Conservation (phyloP, 2,888 invertebrate genomes). For the Spilarctia lutea region DNA sequence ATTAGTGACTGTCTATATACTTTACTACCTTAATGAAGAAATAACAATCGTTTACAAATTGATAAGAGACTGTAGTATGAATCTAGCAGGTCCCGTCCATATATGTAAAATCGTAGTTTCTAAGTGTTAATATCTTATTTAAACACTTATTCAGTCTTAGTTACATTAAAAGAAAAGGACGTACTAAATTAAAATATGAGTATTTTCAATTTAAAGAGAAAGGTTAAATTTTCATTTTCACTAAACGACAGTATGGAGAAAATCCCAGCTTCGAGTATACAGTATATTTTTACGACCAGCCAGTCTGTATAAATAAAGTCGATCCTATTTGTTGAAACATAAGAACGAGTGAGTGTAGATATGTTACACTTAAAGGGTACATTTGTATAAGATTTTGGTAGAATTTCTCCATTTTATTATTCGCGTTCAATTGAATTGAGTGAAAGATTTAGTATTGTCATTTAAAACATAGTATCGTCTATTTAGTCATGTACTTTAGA, state of each 20-base stretch:
- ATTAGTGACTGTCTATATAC: no score
- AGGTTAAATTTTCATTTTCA: constrained; percentile 22
- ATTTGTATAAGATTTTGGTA: background rate
- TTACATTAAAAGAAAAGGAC: background rate
- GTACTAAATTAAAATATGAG: background rate
- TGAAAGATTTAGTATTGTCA: background rate
- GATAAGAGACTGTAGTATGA: no score
- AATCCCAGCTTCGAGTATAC: background rate
- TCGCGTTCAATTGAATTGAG: background rate
- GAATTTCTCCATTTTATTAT: background rate
- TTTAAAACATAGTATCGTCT: background rate
- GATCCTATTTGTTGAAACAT: background rate
- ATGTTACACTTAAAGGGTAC: background rate
- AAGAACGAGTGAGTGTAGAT: background rate
- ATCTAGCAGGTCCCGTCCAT: no score
- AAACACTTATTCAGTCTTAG: background rate
- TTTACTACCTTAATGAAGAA: no score
- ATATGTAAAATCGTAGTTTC: no score
- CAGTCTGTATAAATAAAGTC: constrained; percentile 13
- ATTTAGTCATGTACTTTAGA: background rate
- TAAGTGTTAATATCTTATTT: background rate
- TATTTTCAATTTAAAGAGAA: constrained; percentile 36
- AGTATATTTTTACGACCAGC: constrained; percentile 18
- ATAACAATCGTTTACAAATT: no score
- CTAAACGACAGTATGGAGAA: constrained; percentile 18